A percentile compares a stretch with the other conserved stretches of the same genome.
Evolutionary conservation across 30 jellyfish, hydroid and myxozoan species (phyloP).

Genomic region (Hydra vulgaris): DNA sequence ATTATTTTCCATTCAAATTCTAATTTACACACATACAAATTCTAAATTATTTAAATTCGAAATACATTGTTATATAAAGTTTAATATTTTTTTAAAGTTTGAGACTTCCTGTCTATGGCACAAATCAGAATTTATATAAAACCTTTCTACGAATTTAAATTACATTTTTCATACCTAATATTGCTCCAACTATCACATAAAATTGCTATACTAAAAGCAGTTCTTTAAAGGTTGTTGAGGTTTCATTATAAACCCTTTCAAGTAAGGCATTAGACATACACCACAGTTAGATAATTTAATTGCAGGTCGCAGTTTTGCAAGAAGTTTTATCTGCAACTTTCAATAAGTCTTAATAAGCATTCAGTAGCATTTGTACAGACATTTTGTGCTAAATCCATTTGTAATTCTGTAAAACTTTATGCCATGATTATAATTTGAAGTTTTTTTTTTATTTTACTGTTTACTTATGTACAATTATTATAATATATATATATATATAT

Average conservation of each 20-base stretch:
- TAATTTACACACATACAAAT: not conserved
- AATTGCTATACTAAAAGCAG: not conserved
- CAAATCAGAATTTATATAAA: not conserved
- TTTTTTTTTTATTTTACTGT: too few relatives aligned
- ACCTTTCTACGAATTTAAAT: too few relatives aligned
- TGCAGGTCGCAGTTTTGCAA: not conserved
- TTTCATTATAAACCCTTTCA: not conserved
- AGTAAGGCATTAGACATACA: not conserved
- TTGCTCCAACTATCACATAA: not conserved
- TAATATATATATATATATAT: too few relatives aligned
- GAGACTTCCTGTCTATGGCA: not conserved
- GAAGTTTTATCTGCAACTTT: not conserved
- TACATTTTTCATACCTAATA: not conserved
- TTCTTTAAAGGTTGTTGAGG: not conserved
- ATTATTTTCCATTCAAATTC: not conserved
- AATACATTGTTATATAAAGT: not conserved
- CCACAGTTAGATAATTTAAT: not conserved
- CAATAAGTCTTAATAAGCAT: not conserved
- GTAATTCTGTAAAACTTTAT: too few relatives aligned
- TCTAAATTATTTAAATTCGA: not conserved
- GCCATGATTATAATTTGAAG: too few relatives aligned
- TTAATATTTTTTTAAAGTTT: too few relatives aligned
- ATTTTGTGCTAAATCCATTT: not conserved
- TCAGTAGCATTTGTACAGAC: not conserved
- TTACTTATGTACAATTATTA: too few relatives aligned